Evolutionary conservation across 2,113 vertebrate genomes (phyloP), one percentile per base, ranked within the genome.

Genomic region (Caracal caracal): DNA sequence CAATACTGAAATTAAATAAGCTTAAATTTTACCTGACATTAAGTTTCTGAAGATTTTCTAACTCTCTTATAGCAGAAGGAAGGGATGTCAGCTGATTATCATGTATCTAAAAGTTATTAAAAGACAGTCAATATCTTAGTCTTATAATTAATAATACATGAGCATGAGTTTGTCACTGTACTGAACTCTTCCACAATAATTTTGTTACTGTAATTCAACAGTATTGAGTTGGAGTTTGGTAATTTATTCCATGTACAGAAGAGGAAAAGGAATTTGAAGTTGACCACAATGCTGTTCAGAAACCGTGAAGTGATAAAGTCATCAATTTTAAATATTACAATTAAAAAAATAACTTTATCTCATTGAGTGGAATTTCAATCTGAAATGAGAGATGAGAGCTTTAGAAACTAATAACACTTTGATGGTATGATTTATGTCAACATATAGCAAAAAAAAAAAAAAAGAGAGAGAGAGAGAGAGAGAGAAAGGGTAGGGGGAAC

Each of bases 41-140:
- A 37, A 99, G 99, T 93, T 99, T 99, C 98, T 99, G 99, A 53
- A 99, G 99, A 94, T 99, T 99, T 91, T 99, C 98, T 79, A 99
- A 97, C 24, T 99, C 99, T 97, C 99, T 99, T 76, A 99, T 97
- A 94, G 99, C 98, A 90, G 98, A 91, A 35, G 99, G 99, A 93
- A 99, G 98, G 4, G 98, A 98, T 82, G 96, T 98, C 82, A 99
- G 98, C 37, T 99, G 99, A 98, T 99, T 99, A 98, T 99, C 99
- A 97, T 99, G 99, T 47, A 99, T 98, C 99, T 99, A 96, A 84
- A 97, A 97, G 97, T 97, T 51, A 97, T 76, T 93, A 97, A 49
- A 22, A 97, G 51, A 95, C 26, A 83, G 66, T 95, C 26, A 90
- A 79, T 92, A 96, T 88, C 28, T 96, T 65, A 75, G 33, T 88